Percentiles rank a stretch among this genome's conserved stretches.
These are phyloP conservation scores for Sturnira hondurensis DNA, from an alignment of 2,113 vertebrate species.

Conservation along the genomic window DNA sequence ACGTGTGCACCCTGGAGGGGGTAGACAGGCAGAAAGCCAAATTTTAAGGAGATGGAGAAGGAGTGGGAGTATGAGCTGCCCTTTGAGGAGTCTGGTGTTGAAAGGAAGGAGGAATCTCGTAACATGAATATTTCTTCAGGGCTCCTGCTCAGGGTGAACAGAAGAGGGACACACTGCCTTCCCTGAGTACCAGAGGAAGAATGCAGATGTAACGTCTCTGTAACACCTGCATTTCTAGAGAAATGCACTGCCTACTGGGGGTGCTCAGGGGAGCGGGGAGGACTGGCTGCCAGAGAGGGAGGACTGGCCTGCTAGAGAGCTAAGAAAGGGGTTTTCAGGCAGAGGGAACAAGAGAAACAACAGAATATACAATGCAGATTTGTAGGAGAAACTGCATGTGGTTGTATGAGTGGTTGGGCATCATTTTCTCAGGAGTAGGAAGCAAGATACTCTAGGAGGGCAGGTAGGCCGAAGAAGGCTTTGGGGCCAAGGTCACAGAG, in stretches of 20 bases:
- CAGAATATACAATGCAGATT: background rate
- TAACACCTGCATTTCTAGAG: background rate
- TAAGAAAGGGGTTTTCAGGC: background rate
- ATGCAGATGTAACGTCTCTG: background rate
- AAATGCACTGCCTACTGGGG: background rate
- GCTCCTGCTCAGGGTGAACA: background rate
- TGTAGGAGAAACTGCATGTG: background rate
- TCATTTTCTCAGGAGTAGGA: background rate
- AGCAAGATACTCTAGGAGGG: background rate
- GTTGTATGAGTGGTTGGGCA: background rate
- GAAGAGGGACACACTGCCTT: background rate
- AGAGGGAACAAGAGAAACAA: background rate
- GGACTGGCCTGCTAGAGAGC: background rate
- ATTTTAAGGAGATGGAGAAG: background rate
- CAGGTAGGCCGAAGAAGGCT: background rate
- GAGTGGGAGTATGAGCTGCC: background rate
- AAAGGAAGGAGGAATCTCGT: background rate
- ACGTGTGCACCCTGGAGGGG: background rate
- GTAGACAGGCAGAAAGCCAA: background rate
- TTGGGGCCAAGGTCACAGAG: background rate
- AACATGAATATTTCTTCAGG: background rate
- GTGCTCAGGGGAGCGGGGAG: rapidly evolving
- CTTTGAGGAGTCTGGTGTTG: background rate
- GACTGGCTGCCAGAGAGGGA: background rate
- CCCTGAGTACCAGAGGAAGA: background rate